A percentile compares a stretch with the other conserved stretches of the same genome.
phyloP scores from a whole-genome alignment of 64 coral and sea anemone species.

The Exaiptasia diaphana region DNA sequence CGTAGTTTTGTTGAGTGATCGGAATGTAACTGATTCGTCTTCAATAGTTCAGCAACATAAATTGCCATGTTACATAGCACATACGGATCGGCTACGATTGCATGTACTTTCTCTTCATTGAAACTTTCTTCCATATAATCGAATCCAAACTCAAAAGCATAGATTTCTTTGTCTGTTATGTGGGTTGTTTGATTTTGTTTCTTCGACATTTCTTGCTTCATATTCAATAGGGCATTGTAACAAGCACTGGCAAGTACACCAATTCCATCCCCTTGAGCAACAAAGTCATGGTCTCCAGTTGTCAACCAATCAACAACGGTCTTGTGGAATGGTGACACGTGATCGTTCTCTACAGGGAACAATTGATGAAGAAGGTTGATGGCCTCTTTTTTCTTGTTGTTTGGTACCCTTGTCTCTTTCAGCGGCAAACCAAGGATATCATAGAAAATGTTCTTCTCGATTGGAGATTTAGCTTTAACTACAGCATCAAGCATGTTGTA shows the following conservation, averaged over 20 bases:
- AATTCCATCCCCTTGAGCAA: neutral
- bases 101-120: neutral
- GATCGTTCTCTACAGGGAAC: neutral
- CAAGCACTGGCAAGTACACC: neutral
- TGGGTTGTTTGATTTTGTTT: neutral
- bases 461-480: neutral
- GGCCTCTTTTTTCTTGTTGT: neutral
- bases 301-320: constrained; percentile 4
- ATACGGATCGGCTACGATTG: neutral
- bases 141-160: neutral
- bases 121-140: neutral
- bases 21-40: too few relatives aligned
- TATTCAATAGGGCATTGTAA: neutral
- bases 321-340: neutral
- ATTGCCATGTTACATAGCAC: neutral
- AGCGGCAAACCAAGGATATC: neutral
- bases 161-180: neutral
- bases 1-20: too few relatives aligned
- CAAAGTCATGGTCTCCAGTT: neutral
- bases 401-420: neutral
- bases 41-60: neutral
- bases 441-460: neutral
- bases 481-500: neutral
- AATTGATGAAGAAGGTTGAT: neutral
- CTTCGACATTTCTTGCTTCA: neutral